Base-by-base conservation (phyloP, 2,797 vertebrate species). In the Artibeus lituratus region DNA sequence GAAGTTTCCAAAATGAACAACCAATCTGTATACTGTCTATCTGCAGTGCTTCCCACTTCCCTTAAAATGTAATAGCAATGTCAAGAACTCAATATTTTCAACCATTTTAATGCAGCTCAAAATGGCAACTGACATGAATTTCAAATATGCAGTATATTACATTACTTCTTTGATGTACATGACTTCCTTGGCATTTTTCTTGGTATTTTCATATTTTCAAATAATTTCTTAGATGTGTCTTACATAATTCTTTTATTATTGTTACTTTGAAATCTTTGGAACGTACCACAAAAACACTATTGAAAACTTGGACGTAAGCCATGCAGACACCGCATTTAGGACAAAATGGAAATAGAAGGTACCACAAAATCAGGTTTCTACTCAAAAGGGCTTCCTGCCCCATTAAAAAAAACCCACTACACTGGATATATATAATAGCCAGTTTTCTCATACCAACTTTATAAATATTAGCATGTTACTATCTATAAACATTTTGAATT, bases 251-350 rank as follows among this genome's bases (percentile, higher is more conserved):
- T 91, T 91, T 86, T 92, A 84, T 76, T 86, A 49, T 70, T 70
- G 32, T 92, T 89, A 94, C 90, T 95, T 88, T 94, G 74, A 97
- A 92, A 85, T 87, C 42, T 90, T 44, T 95, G 73, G 76, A 91
- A 26, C n/a, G 12, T 59, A 82, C 93, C 81, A 88, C 53, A 74
- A 81, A 84, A 53, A 96, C 49, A 86, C 62, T 89, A n/a, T 85
- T 94, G 73, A 91, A 91, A 93, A 78, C 26, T 76, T 87, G 44
- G 81, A 93, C 37, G 87, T 82, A 81, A 84, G 86, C 44, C 69
- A 44, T 18, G 11, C 3, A 89, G 83, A 83, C 37, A 57, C 49
- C 69, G 26, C 32, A 76, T 90, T 92, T 10, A 90, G 47, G 53
- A 92, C 65, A 19, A 87, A 80, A 91, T 82, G 26, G 39, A 94